Evolutionary conservation across 1,140 invertebrate species (phyloP).

Genomic region (Atta texana): DNA sequence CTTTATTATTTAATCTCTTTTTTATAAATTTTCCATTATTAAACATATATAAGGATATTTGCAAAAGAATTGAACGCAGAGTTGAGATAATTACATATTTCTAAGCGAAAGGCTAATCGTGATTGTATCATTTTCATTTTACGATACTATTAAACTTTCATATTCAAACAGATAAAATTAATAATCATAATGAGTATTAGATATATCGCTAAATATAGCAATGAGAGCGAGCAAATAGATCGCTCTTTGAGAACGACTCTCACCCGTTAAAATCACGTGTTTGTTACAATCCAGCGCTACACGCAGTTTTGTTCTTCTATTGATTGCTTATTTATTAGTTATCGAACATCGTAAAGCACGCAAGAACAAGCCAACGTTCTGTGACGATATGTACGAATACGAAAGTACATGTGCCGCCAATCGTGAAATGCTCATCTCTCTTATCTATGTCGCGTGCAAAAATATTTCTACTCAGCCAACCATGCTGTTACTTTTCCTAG

Average conservation of each 20-base stretch:
- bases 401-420: neutral
- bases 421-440: constrained; percentile 9
- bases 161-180: constrained; percentile 8
- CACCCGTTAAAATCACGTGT: neutral
- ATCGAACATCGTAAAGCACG: neutral
- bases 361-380: neutral
- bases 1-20: neutral
- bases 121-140: neutral
- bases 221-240: neutral
- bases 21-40: neutral
- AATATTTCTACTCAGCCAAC: constrained; percentile 20
- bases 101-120: constrained; percentile 1
- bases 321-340: constrained; percentile 27
- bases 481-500: neutral
- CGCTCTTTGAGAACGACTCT: neutral
- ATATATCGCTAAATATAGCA: neutral
- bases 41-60: neutral
- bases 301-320: neutral
- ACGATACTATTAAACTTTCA: constrained; percentile 7
- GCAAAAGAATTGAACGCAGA: neutral
- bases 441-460: constrained; percentile 2
- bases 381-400: neutral
- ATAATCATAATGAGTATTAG: neutral
- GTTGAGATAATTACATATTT: neutral
- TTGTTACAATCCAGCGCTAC: neutral